phyloP scores from a whole-genome alignment of 2,113 vertebrate genomes.

The Onychostoma macrolepis region DNA sequence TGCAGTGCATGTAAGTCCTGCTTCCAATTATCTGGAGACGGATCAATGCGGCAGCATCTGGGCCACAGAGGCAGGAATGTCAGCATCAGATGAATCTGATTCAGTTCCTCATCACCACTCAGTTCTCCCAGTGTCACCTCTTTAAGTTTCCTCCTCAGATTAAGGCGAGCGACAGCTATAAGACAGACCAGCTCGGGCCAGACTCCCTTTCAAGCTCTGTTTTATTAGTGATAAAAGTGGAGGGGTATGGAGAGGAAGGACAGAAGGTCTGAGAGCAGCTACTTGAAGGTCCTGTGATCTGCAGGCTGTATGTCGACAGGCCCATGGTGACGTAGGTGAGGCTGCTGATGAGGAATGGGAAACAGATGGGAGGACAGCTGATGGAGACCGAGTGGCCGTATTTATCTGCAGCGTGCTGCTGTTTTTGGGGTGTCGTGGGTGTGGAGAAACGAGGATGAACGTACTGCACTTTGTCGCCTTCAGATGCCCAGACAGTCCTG shows the following conservation, averaged over 20 bases:
- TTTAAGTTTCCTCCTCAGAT: constrained; percentile 22
- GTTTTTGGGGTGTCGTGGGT: background rate
- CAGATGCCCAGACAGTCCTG: background rate
- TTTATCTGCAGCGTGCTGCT: background rate
- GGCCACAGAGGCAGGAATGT: constrained; percentile 10
- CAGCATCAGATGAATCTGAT: constrained; percentile 27
- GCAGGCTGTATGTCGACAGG: background rate
- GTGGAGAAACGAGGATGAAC: background rate
- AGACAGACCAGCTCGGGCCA: background rate
- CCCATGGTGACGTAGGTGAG: constrained; percentile 29
- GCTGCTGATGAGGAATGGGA: constrained; percentile 10
- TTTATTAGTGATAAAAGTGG: constrained; percentile 32
- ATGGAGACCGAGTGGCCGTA: background rate
- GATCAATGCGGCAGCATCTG: constrained; percentile 30
- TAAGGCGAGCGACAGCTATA: constrained; percentile 14
- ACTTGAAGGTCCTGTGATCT: constrained; percentile 24
- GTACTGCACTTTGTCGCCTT: background rate
- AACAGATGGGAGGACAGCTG: constrained; percentile 28
- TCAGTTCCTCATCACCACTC: constrained; percentile 31
- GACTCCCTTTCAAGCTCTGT: constrained; percentile 33
- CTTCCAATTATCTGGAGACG: constrained; percentile 23
- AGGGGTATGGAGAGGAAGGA: background rate
- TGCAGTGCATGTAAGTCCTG: background rate
- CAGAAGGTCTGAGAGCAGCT: constrained; percentile 21
- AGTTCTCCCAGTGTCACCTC: constrained; percentile 44